Conservation (phyloP, 1,140 invertebrate species). For the Solenopsis fugax region DNA sequence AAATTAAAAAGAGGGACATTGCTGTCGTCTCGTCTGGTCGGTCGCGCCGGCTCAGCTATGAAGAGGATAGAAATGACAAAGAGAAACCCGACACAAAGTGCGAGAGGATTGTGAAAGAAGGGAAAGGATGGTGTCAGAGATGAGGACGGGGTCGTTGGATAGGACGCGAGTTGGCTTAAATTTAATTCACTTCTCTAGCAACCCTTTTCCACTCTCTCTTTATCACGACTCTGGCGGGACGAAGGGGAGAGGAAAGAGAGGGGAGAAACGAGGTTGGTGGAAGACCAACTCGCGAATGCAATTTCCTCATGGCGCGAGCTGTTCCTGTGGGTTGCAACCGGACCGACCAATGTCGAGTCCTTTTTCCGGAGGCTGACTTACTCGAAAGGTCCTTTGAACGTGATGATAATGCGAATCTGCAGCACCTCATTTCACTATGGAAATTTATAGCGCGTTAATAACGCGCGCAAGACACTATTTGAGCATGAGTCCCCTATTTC, state of each 20-base stretch:
- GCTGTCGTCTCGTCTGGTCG: conserved; percentile 45
- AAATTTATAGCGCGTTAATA: conserved; percentile 21
- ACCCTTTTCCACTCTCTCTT: conserved; percentile 69
- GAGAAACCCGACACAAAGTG: conserved; percentile 56
- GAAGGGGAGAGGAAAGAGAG: conserved; percentile 14
- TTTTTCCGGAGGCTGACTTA: conserved; percentile 63
- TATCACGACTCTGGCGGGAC: conserved; percentile 60
- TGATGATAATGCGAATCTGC: conserved; percentile 69
- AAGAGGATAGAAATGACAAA: conserved; percentile 44
- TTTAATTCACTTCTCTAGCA: conserved; percentile 75
- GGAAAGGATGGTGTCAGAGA: conserved; percentile 51
- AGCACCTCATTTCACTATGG: conserved; percentile 23
- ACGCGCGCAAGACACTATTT: background rate
- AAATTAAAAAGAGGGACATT: conserved; percentile 59
- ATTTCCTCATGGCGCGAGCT: conserved; percentile 72
- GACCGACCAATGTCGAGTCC: conserved; percentile 58
- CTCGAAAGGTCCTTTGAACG: conserved; percentile 65
- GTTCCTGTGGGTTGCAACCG: conserved; percentile 57
- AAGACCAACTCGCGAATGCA: conserved; percentile 75
- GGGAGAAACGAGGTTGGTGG: conserved; percentile 32
- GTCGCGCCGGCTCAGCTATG: conserved; percentile 1
- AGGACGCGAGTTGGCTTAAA: conserved; percentile 68
- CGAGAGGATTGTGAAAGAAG: conserved; percentile 34
- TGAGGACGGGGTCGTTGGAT: conserved; percentile 25
- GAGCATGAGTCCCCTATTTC: background rate